Evolutionary conservation across 2,113 vertebrate genomes (phyloP).

Genomic region (Sebastes fasciatus): DNA sequence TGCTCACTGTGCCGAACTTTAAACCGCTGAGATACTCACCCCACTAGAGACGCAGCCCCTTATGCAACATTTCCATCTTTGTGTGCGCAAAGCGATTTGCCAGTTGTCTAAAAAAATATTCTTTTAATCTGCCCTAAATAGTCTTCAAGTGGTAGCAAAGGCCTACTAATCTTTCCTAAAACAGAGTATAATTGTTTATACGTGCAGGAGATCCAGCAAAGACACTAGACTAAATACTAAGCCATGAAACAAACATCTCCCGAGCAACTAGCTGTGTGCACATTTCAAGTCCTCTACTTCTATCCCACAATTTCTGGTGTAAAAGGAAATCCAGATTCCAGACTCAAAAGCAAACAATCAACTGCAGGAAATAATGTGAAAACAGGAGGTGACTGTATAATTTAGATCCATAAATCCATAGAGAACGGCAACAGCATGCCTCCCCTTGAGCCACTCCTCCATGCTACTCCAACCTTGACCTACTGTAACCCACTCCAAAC

Average conservation of each 20-base stretch:
- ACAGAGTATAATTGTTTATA: slow-evolving; percentile 57
- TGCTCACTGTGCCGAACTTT: slow-evolving; percentile 30
- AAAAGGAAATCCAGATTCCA: not conserved
- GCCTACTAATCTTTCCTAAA: slow-evolving; percentile 29
- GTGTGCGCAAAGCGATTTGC: not conserved
- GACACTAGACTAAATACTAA: slow-evolving; percentile 69
- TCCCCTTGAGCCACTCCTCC: slow-evolving; percentile 15
- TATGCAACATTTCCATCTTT: slow-evolving; percentile 2
- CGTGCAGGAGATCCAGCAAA: slow-evolving; percentile 39
- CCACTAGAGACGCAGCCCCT: not conserved
- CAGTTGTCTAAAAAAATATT: not conserved
- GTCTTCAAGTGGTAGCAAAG: slow-evolving; percentile 29
- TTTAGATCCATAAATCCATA: slow-evolving; percentile 47
- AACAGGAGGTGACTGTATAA: slow-evolving; percentile 15
- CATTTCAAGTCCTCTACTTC: slow-evolving; percentile 29
- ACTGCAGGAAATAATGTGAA: slow-evolving; percentile 33
- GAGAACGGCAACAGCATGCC: slow-evolving; percentile 24
- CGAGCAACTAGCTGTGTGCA: slow-evolving; percentile 17
- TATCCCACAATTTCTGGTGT: slow-evolving; percentile 23
- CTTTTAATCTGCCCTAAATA: slow-evolving; percentile 25
- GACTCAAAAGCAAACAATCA: slow-evolving; percentile 26
- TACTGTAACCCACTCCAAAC: slow-evolving; percentile 61
- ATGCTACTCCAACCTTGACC: slow-evolving; percentile 59
- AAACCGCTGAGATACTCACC: slow-evolving; percentile 25
- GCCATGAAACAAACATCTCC: slow-evolving; percentile 55